phyloP scores from a whole-genome alignment of 2,888 invertebrate species.

The Heliconius sara region DNA sequence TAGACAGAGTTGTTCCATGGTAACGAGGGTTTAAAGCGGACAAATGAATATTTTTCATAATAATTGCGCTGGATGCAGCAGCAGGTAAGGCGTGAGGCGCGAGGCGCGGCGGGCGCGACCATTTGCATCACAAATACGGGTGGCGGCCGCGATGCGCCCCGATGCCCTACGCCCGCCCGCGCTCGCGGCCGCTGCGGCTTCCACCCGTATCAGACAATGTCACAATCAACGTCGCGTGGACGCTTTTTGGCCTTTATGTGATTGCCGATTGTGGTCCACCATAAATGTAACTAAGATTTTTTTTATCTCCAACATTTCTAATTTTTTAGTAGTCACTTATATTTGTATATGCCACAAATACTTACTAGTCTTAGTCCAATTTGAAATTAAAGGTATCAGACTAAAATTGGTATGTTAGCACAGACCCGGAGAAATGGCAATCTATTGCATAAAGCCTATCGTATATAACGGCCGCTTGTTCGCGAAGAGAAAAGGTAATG shows the following conservation, averaged over 20 bases:
- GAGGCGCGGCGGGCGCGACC: slow-evolving; percentile 69
- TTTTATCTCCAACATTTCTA: no score
- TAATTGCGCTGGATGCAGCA: slow-evolving; percentile 74
- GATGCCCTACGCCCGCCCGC: slow-evolving; percentile 56
- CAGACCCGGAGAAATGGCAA: slow-evolving; percentile 28
- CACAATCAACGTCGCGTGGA: slow-evolving; percentile 82
- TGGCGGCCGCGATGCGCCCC: slow-evolving; percentile 66
- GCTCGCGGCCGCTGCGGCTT: slow-evolving; percentile 57
- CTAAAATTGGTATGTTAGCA: not conserved
- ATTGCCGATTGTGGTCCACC: slow-evolving; percentile 78
- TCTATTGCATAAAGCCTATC: slow-evolving; percentile 47
- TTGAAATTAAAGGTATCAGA: not conserved
- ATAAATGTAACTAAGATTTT: slow-evolving; percentile 66
- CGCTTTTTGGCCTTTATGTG: slow-evolving; percentile 79
- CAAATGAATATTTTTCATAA: slow-evolving; percentile 81
- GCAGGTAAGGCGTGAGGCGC: slow-evolving; percentile 74
- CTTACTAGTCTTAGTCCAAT: not conserved
- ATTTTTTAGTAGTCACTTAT: slow-evolving; percentile 10
- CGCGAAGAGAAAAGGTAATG: slow-evolving; percentile 63
- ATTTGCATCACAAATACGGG: slow-evolving; percentile 69
- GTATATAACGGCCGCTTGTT: slow-evolving; percentile 56
- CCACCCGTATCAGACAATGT: slow-evolving; percentile 76
- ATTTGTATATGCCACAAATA: not conserved
- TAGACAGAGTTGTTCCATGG: slow-evolving; percentile 61
- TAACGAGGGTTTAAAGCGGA: slow-evolving; percentile 67